These are phyloP conservation scores for Zhengitettix transpicula DNA, from an alignment of 2,888 invertebrate genomes.

Conservation along the genomic window DNA sequence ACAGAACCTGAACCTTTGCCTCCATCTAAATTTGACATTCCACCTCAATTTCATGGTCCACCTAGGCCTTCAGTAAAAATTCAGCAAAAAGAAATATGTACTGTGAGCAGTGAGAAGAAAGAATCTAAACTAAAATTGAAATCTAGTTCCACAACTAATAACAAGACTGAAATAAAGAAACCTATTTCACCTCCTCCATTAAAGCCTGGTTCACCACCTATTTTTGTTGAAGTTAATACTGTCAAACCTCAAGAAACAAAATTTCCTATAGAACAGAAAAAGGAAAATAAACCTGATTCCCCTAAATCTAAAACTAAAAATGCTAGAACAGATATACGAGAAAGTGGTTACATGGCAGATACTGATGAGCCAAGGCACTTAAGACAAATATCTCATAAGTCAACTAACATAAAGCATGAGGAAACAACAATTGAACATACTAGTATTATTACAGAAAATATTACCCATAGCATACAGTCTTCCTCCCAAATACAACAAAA, in stretches of 20 bases:
- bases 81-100: conserved; percentile 5
- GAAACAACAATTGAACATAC: conserved; percentile 16
- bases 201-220: conserved; percentile 27
- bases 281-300: conserved; percentile 28
- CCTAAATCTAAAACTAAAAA: conserved; percentile 34
- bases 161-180: conserved; percentile 7
- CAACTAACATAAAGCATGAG: conserved; percentile 19
- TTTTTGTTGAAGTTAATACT: conserved; percentile 20
- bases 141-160: conserved; percentile 15
- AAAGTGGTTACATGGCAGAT: conserved; percentile 53
- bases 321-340: conserved; percentile 22
- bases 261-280: conserved; percentile 11
- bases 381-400: conserved; percentile 22
- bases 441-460: conserved; percentile 13
- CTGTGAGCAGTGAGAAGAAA: background rate
- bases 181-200: conserved; percentile 22
- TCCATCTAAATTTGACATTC: conserved; percentile 36
- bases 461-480: conserved; percentile 5
- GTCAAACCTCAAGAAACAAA: conserved; percentile 3
- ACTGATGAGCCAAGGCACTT: conserved; percentile 39
- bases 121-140: conserved; percentile 1
- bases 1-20: conserved; percentile 36
- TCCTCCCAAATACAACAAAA: conserved; percentile 3
- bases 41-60: conserved; percentile 27
- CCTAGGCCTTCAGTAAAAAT: conserved; percentile 15